Evolutionary conservation across 1,140 invertebrate genomes (phyloP).

Genomic region (Ctenoplectra terminalis): DNA sequence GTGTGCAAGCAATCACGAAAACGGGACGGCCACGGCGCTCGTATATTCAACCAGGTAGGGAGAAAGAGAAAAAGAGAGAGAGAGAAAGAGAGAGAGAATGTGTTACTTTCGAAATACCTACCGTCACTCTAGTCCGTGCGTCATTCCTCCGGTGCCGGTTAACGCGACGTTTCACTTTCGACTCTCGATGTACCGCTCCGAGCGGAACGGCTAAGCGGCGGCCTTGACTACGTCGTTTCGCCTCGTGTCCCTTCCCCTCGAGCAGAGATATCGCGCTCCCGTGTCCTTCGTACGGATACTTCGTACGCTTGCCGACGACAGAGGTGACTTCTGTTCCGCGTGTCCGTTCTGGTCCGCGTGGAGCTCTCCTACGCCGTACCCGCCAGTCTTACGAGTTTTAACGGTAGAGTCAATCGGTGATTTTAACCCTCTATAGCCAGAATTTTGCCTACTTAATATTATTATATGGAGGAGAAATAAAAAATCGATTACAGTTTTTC

Average conservation of each 20-base stretch:
- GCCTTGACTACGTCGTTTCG: slow-evolving; percentile 65
- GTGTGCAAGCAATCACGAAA: slow-evolving; percentile 22
- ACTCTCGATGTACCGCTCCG: slow-evolving; percentile 67
- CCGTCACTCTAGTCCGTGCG: slow-evolving; percentile 54
- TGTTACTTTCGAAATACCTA: slow-evolving; percentile 69
- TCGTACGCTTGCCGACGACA: too few species aligned
- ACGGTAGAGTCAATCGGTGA: too few species aligned
- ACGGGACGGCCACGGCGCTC: slow-evolving; percentile 36
- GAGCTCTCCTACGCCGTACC: too few species aligned
- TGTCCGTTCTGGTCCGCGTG: not conserved
- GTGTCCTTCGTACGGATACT: slow-evolving; percentile 49
- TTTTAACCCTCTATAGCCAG: too few species aligned
- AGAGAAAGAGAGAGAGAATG: slow-evolving; percentile 1
- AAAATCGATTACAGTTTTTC: too few species aligned
- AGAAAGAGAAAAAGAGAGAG: too few species aligned
- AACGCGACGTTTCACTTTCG: slow-evolving; percentile 69
- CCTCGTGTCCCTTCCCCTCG: not conserved
- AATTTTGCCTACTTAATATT: too few species aligned
- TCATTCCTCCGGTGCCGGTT: slow-evolving; percentile 56
- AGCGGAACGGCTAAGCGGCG: slow-evolving; percentile 62
- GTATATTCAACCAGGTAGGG: too few species aligned
- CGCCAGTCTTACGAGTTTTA: too few species aligned
- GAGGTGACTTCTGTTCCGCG: slow-evolving; percentile 39
- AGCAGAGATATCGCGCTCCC: not conserved
- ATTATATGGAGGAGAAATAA: too few species aligned